These are phyloP conservation scores for Taeniopygia guttata DNA, from an alignment of 2,797 vertebrate species.

Conservation along the genomic window DNA sequence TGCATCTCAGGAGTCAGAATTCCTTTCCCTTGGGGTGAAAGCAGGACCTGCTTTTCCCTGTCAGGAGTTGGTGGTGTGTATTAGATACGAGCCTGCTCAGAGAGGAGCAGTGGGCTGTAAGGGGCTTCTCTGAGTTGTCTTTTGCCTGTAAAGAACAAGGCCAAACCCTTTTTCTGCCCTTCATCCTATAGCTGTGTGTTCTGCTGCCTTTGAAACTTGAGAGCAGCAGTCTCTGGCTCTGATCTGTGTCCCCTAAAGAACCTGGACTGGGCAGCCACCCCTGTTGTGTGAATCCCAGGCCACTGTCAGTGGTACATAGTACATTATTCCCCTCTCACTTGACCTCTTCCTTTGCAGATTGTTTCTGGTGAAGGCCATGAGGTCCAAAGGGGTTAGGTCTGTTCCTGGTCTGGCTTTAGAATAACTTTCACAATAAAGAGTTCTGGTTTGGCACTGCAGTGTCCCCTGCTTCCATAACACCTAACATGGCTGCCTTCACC, in stretches of 20 bases:
- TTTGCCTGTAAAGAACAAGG: neutral
- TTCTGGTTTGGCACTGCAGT: slow-evolving; percentile 66
- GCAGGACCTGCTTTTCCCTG: neutral
- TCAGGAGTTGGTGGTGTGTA: neutral
- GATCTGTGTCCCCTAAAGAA: slow-evolving; percentile 6
- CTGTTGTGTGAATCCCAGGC: neutral
- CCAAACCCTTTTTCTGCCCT: neutral
- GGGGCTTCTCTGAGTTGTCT: neutral
- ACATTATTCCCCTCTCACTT: slow-evolving; percentile 42
- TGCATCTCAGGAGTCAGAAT: neutral
- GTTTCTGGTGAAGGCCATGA: slow-evolving; percentile 69
- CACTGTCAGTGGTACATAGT: neutral
- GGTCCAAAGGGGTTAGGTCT: slow-evolving; percentile 69
- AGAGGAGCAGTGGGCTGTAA: neutral
- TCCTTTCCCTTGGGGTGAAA: neutral
- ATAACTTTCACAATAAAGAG: slow-evolving; percentile 61
- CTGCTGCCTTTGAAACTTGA: neutral
- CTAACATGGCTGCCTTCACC: slow-evolving; percentile 58
- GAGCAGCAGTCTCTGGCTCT: neutral
- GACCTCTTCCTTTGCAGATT: slow-evolving; percentile 66
- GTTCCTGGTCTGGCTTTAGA: slow-evolving; percentile 65
- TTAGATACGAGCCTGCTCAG: neutral
- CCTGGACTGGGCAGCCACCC: neutral
- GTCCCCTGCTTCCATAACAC: slow-evolving; percentile 64
- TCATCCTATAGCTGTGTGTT: neutral